Percentiles rank a stretch among this genome's conserved stretches.
These are phyloP conservation scores for Cinara cedri DNA, from an alignment of 2,888 invertebrate species.

Conservation along the genomic window DNA sequence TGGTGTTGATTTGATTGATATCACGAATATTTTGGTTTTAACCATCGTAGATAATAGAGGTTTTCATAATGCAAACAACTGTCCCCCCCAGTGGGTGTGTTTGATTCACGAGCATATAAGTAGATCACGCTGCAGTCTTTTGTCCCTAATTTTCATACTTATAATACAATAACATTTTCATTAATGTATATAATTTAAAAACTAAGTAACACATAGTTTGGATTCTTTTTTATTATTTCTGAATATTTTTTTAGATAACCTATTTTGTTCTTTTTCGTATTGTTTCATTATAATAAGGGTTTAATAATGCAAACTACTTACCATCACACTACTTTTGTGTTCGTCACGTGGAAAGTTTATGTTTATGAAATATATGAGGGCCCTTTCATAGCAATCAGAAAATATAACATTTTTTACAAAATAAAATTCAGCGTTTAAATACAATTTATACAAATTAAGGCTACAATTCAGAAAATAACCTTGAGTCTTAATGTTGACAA, in stretches of 20 bases:
- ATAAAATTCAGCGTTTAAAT: not conserved
- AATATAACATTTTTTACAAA: not conserved
- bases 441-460: not conserved
- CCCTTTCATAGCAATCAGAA: not conserved
- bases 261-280: not conserved
- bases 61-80: too few species aligned
- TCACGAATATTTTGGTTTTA: too few species aligned
- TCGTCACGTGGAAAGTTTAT: not conserved
- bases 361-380: not conserved
- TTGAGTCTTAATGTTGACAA: not conserved
- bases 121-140: too few species aligned
- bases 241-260: not conserved
- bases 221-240: constrained; percentile 5
- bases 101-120: too few species aligned
- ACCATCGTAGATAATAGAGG: too few species aligned
- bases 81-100: too few species aligned
- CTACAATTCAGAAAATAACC: not conserved
- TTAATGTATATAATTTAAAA: not conserved
- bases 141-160: too few species aligned
- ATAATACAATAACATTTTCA: too few species aligned
- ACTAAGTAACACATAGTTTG: not conserved
- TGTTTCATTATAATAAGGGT: constrained; percentile 6
- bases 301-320: not conserved
- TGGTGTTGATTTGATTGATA: too few species aligned
- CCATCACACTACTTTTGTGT: not conserved